Evolutionary conservation across 1,140 invertebrate genomes (phyloP).

Genomic region (Drosophila rhopaloa): DNA sequence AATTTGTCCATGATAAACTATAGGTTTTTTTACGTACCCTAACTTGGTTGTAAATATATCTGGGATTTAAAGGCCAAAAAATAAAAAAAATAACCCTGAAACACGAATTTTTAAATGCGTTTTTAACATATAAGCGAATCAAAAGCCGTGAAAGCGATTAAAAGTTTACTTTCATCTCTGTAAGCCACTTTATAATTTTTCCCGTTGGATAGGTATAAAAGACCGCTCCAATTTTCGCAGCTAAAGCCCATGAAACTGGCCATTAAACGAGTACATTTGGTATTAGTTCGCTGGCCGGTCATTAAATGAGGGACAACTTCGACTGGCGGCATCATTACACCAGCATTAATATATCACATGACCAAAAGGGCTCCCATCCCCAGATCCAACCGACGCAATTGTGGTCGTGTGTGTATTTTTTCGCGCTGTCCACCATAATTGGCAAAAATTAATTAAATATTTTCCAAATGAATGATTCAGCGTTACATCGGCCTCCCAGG

Average conservation of each 20-base stretch:
- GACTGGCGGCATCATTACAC: conserved; percentile 63
- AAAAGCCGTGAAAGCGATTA: neutral
- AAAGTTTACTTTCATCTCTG: neutral
- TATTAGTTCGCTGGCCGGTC: conserved; percentile 42
- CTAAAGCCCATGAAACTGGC: conserved; percentile 34
- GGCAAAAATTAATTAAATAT: conserved; percentile 84
- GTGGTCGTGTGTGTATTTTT: conserved; percentile 55
- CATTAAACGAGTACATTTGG: conserved; percentile 32
- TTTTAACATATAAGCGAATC: neutral
- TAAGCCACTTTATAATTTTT: conserved; percentile 19
- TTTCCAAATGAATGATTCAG: conserved; percentile 83
- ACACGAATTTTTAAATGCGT: neutral
- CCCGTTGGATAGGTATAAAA: neutral
- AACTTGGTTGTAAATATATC: no score
- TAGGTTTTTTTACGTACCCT: no score
- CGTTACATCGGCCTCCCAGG: conserved; percentile 40
- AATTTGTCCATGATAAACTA: no score
- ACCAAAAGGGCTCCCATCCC: conserved; percentile 56
- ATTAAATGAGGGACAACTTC: conserved; percentile 73
- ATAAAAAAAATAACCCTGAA: neutral
- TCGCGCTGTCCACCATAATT: conserved; percentile 75
- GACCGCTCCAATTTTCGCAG: neutral
- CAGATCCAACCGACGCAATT: conserved; percentile 52
- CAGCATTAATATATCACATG: conserved; percentile 79
- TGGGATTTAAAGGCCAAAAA: no score